phyloP scores from a whole-genome alignment of 2,113 vertebrate genomes.

The Pithys albifrons region DNA sequence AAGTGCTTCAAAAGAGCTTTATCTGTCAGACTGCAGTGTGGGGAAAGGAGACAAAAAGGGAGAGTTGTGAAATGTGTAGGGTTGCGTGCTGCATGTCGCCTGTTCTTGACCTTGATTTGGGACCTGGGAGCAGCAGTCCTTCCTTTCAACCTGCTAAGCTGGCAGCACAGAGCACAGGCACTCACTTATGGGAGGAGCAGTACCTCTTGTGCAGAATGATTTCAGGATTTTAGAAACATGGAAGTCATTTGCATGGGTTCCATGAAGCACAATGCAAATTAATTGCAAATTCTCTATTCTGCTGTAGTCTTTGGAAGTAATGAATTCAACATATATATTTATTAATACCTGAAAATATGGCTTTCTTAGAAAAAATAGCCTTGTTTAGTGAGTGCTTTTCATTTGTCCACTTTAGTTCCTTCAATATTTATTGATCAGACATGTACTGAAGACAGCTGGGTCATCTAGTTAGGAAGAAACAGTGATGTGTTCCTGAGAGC shows the following conservation, averaged over 20 bases:
- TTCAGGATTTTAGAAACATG: not conserved
- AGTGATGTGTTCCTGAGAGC: not conserved
- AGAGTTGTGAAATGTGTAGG: not conserved
- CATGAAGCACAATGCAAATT: not conserved
- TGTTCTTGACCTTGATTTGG: not conserved
- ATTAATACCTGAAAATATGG: conserved; percentile 1
- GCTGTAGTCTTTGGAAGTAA: not conserved
- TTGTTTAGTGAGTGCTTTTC: conserved; percentile 10
- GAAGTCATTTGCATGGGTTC: not conserved
- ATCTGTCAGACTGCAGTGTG: not conserved
- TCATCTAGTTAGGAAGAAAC: not conserved
- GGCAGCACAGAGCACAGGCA: not conserved
- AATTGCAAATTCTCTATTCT: not conserved
- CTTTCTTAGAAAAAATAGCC: not conserved
- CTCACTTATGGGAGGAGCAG: not conserved
- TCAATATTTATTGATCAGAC: conserved; percentile 45
- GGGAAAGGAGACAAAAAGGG: not conserved
- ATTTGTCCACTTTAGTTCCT: conserved; percentile 36
- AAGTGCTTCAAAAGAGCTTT: not conserved
- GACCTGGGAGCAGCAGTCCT: not conserved
- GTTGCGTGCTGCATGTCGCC: not conserved
- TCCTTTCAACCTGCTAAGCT: not conserved
- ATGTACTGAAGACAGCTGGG: conserved; percentile 18
- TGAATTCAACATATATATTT: not conserved
- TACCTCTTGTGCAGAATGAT: not conserved